Base-by-base conservation (phyloP, 1,140 invertebrate species). In the Macrocentrus cingulum region DNA sequence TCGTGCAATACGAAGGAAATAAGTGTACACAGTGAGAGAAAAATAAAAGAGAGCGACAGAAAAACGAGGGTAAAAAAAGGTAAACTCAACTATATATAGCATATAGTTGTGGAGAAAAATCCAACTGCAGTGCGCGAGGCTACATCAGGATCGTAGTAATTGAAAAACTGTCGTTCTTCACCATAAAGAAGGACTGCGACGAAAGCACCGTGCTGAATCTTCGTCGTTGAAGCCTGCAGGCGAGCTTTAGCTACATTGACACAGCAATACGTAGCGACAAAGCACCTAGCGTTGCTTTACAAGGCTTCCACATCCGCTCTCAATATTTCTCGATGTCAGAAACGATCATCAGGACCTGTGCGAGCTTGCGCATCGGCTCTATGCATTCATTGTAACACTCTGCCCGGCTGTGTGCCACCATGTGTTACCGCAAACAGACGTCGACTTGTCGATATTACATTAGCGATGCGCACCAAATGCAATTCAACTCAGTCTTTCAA, bases 251-350 rank as follows among this genome's bases (percentile, higher is more conserved):
- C 37, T 18, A 39, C 16, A 6, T 60, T 48, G 50, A 39, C 57
- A 57, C 42, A 53, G 51, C 63, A 67, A 69, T 71, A 71, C 66
- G 66, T 67, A 62, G 67, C 62, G 58, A 55, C 2, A 46, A 55
- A 44, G 29, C n/a, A 55, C 25, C 22, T 41, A 53, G 25, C 41
- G 25, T 52, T 36, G 1, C 15, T 11, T 15, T 7, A 23, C 20
- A 32, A 49, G 18, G 11, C 46, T 32, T 29, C 25, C 9, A 9
- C 25, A 32, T 49, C 23, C 23, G 46, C 46, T 49, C 46, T 49
- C 22, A 49, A 49, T 49, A 15, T 49, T 49, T 23, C 9, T 13
- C 20, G 15, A 49, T 15, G 25, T 49, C 23, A 29, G 11, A 32
- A 49, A 49, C 46, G 46, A 49, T 49, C 25, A 49, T 49, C 46